Conservation (phyloP, 2,888 invertebrate genomes). For the Galerucella calmariensis region DNA sequence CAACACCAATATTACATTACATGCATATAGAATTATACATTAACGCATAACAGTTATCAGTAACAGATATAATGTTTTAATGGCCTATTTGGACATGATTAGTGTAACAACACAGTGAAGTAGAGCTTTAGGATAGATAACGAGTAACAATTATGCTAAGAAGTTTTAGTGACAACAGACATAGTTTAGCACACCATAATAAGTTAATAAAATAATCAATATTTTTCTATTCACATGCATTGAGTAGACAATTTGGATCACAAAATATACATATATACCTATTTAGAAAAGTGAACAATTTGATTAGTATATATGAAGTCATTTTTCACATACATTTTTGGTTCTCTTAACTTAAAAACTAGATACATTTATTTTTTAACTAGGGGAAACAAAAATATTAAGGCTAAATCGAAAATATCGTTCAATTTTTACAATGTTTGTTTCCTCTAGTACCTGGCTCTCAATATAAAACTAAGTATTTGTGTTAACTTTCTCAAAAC, state of each 20-base stretch:
- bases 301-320: constrained; percentile 15
- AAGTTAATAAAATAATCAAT: constrained; percentile 14
- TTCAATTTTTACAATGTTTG: not conserved
- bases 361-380: not conserved
- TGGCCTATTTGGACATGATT: not conserved
- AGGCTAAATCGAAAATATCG: not conserved
- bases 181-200: constrained; percentile 15
- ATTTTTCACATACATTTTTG: constrained; percentile 15
- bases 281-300: constrained; percentile 29
- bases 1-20: constrained; percentile 40
- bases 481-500: not conserved
- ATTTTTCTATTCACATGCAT: constrained; percentile 8
- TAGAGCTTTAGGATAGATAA: not conserved
- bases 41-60: constrained; percentile 7
- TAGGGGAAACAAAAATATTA: not conserved
- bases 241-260: constrained; percentile 37
- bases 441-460: not conserved
- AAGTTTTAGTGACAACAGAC: constrained; percentile 10
- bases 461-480: not conserved
- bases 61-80: not conserved
- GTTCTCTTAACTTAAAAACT: not conserved
- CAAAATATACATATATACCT: constrained; percentile 30
- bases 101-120: not conserved
- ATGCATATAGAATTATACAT: constrained; percentile 31
- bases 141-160: not conserved